These are phyloP conservation scores for Cyanocitta stelleri DNA, from an alignment of 2,113 vertebrate genomes.

Conservation along the genomic window DNA sequence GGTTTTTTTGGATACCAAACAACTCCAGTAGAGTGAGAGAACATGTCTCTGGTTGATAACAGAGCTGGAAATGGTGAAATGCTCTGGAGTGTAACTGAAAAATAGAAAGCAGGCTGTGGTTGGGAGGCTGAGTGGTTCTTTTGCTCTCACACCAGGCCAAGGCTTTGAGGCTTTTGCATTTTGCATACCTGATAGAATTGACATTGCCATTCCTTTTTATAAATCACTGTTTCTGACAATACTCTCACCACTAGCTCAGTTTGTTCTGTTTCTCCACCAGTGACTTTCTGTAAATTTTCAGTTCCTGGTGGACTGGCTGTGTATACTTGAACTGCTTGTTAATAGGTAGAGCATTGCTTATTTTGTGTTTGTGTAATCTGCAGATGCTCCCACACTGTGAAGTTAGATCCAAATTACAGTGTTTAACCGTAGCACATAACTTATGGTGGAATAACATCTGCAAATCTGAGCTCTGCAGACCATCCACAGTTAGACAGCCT, in stretches of 20 bases:
- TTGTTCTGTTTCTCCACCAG: neutral
- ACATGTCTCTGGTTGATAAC: neutral
- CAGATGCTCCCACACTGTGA: neutral
- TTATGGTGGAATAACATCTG: neutral
- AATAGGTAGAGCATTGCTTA: neutral
- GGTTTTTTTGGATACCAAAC: neutral
- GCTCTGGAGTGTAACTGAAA: conserved; percentile 57
- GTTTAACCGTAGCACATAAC: neutral
- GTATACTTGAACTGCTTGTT: neutral
- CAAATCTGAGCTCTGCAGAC: neutral
- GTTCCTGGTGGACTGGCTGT: neutral
- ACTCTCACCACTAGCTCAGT: neutral
- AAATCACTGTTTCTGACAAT: conserved; percentile 13
- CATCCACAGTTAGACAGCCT: neutral
- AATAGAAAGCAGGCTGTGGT: conserved; percentile 64
- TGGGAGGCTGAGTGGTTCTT: conserved; percentile 50
- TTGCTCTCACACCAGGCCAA: neutral
- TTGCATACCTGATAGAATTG: conserved; percentile 52
- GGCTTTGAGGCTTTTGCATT: conserved; percentile 61
- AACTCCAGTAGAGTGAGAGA: neutral
- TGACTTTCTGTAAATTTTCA: conserved; percentile 4
- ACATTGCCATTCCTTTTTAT: conserved; percentile 2
- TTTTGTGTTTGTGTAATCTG: neutral
- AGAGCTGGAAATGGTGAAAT: conserved; percentile 9
- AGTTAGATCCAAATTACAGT: neutral